Evolutionary conservation across 2,113 vertebrate genomes (phyloP).

Genomic region (Noturus placidus): DNA sequence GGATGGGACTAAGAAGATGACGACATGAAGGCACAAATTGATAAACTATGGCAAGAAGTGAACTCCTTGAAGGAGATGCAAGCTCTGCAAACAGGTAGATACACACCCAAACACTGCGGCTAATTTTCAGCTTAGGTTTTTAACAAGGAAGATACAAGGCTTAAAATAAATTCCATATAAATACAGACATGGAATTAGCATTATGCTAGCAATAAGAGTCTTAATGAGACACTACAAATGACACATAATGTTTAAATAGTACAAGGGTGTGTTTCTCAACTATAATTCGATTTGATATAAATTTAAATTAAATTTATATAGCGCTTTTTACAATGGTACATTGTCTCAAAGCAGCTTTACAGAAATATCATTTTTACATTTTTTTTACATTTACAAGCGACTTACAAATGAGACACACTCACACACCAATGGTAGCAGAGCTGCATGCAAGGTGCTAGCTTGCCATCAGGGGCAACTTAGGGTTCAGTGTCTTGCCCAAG

Average conservation of each 20-base stretch:
- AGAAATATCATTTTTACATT: no score
- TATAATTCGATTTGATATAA: no score
- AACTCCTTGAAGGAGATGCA: constrained; percentile 96
- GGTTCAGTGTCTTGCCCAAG: no score
- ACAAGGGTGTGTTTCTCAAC: not conserved
- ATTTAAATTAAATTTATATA: no score
- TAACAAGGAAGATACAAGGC: not conserved
- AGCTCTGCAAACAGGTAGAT: constrained; percentile 90
- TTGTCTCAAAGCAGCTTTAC: no score
- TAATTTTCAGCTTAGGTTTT: not conserved
- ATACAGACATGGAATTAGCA: not conserved
- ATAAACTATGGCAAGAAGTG: constrained; percentile 92
- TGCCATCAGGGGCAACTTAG: no score
- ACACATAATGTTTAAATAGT: not conserved
- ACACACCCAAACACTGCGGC: no score
- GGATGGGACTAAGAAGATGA: constrained; percentile 76
- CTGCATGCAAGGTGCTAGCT: no score
- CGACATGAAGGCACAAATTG: constrained; percentile 84
- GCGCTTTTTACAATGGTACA: no score
- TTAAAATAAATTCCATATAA: not conserved
- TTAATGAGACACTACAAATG: not conserved
- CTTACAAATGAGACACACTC: no score
- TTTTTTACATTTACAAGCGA: no score
- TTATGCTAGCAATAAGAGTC: not conserved
- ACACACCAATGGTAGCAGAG: no score